Evolutionary conservation across 1,140 invertebrate genomes (phyloP).

Genomic region (Sitophilus oryzae): DNA sequence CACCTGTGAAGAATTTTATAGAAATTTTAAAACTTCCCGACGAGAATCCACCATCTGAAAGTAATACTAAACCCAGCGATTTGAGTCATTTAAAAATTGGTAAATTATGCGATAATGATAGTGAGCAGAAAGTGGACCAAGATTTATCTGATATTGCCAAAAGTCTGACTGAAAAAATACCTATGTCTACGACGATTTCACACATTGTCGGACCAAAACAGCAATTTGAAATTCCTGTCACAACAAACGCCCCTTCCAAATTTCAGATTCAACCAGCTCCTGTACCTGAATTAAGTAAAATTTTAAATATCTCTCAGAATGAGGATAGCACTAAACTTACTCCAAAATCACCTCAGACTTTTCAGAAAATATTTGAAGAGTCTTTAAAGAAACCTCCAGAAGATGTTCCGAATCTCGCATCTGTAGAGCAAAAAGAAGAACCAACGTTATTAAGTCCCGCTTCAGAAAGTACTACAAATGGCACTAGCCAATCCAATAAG

Average conservation of each 20-base stretch:
- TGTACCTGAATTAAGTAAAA: slow-evolving; percentile 23
- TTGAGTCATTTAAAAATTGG: slow-evolving; percentile 16
- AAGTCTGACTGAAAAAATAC: slow-evolving; percentile 28
- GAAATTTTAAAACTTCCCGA: slow-evolving; percentile 56
- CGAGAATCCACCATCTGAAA: slow-evolving; percentile 9
- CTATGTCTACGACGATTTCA: slow-evolving; percentile 27
- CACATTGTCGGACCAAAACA: slow-evolving; percentile 27
- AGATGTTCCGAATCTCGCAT: slow-evolving; percentile 4
- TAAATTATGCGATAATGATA: slow-evolving; percentile 26
- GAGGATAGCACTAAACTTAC: slow-evolving; percentile 12
- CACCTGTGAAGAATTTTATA: slow-evolving; percentile 54
- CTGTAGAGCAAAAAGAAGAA: slow-evolving; percentile 12
- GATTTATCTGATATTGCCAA: slow-evolving; percentile 28
- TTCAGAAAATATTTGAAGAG: slow-evolving; percentile 44
- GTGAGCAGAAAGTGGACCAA: slow-evolving; percentile 30
- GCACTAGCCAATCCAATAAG: slow-evolving; percentile 35
- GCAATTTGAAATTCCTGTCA: slow-evolving; percentile 25
- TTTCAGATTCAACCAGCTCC: slow-evolving; percentile 17
- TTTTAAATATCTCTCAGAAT: slow-evolving; percentile 10
- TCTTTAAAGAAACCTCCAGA: slow-evolving; percentile 34
- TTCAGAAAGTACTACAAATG: neutral
- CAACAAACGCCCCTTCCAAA: slow-evolving; percentile 23
- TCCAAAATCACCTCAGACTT: slow-evolving; percentile 32
- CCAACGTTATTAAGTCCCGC: neutral
- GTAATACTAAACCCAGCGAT: slow-evolving; percentile 2